These are phyloP conservation scores for Hyposmocoma kahamanoa DNA, from an alignment of 1,140 invertebrate genomes.

Conservation along the genomic window DNA sequence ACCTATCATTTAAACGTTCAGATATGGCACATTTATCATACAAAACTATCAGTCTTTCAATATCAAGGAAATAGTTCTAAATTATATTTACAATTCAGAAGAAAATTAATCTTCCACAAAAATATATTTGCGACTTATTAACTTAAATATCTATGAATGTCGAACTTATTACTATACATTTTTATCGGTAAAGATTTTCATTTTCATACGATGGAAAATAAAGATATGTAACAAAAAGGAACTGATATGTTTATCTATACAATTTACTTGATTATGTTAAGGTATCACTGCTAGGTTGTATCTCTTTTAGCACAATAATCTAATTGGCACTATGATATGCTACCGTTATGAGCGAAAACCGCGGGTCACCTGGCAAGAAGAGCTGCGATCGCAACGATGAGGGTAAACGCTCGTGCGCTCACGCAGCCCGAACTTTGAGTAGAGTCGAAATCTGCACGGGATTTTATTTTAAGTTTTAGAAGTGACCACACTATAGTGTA, in stretches of 20 bases:
- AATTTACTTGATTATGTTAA: too few species aligned
- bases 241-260: too few species aligned
- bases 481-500: too few species aligned
- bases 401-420: constrained; percentile 16
- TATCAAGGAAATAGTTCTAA: constrained; percentile 25
- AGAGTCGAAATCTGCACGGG: constrained; percentile 53
- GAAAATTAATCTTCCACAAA: constrained; percentile 14
- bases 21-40: constrained; percentile 60
- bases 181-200: too few species aligned
- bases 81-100: constrained; percentile 26
- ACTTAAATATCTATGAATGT: too few species aligned
- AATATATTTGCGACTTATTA: constrained; percentile 14
- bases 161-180: too few species aligned
- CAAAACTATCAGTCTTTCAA: constrained; percentile 63
- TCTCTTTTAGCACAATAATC: constrained; percentile 25
- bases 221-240: too few species aligned
- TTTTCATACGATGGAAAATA: too few species aligned
- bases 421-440: constrained; percentile 51
- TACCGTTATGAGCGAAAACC: neutral
- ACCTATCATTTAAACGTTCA: constrained; percentile 14
- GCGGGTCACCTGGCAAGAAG: constrained; percentile 47
- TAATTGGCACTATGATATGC: constrained; percentile 32
- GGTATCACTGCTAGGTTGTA: constrained; percentile 16
- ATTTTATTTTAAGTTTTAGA: too few species aligned
- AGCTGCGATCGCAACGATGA: constrained; percentile 22